phyloP scores from a whole-genome alignment of 1,140 invertebrate genomes.

The Ridgeia piscesae region DNA sequence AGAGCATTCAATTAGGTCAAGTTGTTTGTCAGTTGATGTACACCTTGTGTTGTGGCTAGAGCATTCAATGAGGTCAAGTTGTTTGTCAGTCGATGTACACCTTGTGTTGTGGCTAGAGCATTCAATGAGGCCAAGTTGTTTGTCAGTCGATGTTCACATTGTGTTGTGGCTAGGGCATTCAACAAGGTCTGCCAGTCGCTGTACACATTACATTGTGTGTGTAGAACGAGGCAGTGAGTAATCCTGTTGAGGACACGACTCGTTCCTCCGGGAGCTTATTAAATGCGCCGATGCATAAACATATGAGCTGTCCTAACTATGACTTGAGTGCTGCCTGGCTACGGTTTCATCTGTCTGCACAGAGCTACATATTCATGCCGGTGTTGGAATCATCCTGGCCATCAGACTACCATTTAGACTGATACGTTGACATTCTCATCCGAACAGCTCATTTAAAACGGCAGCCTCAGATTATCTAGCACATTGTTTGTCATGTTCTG shows the following conservation, averaged over 20 bases:
- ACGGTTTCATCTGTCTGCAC: not conserved
- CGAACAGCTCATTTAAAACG: too few relatives aligned
- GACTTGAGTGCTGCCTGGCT: not conserved
- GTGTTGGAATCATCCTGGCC: not conserved
- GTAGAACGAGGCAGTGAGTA: not conserved
- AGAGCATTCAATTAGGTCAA: too few relatives aligned
- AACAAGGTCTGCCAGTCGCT: too few relatives aligned
- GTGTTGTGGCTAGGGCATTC: too few relatives aligned
- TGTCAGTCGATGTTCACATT: not conserved
- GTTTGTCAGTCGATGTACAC: not conserved
- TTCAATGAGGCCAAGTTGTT: too few relatives aligned
- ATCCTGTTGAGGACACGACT: not conserved
- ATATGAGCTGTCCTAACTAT: not conserved
- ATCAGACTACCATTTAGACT: not conserved
- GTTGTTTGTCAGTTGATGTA: too few relatives aligned
- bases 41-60: not conserved
- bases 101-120: not conserved
- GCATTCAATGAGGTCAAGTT: not conserved
- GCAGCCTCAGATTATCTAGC: not conserved
- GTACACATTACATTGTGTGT: not conserved
- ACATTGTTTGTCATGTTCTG: too few relatives aligned
- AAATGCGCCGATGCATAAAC: not conserved
- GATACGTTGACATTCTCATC: not conserved
- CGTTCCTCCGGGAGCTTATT: not conserved
- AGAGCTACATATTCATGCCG: not conserved